Percentiles rank a stretch among this genome's conserved stretches.
These are phyloP conservation scores for Hippoglossus hippoglossus DNA, from an alignment of 2,797 vertebrate genomes.

Conservation along the genomic window DNA sequence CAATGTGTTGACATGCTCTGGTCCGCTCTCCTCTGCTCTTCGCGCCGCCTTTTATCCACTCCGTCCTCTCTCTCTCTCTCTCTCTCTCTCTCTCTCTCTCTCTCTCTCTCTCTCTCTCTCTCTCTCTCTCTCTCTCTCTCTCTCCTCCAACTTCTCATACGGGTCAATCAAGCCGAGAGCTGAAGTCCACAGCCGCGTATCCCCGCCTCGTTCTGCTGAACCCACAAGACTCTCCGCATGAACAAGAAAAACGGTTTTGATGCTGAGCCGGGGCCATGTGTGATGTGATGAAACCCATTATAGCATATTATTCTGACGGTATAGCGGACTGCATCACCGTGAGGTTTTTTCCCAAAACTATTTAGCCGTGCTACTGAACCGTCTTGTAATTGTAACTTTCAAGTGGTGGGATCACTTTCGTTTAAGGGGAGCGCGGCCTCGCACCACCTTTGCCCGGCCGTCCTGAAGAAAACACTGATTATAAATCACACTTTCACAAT, in stretches of 20 bases:
- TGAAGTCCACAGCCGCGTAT: slow-evolving; percentile 20
- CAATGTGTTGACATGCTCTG: slow-evolving; percentile 65
- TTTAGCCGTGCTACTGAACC: background rate
- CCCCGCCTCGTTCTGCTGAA: slow-evolving; percentile 9
- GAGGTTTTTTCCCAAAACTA: slow-evolving; percentile 7
- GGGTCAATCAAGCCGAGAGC: slow-evolving; percentile 56
- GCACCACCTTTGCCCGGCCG: slow-evolving; percentile 34
- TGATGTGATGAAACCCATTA: background rate
- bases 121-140: slow-evolving; percentile 45
- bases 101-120: slow-evolving; percentile 49
- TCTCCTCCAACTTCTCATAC: slow-evolving; percentile 41
- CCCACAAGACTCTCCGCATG: slow-evolving; percentile 11
- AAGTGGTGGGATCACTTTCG: slow-evolving; percentile 23
- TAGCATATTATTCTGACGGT: background rate
- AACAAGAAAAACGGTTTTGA: slow-evolving; percentile 9
- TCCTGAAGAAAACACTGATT: slow-evolving; percentile 56
- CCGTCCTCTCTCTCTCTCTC: slow-evolving; percentile 43
- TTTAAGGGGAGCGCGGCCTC: slow-evolving; percentile 17
- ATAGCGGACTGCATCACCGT: background rate
- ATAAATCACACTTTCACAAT: slow-evolving; percentile 52
- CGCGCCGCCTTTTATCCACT: slow-evolving; percentile 60
- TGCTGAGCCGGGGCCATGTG: background rate
- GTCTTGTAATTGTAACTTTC: slow-evolving; percentile 23
- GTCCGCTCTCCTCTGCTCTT: slow-evolving; percentile 29
- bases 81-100: slow-evolving; percentile 49